Conservation (phyloP, 2,113 vertebrate species). For the Callorhinus ursinus region DNA sequence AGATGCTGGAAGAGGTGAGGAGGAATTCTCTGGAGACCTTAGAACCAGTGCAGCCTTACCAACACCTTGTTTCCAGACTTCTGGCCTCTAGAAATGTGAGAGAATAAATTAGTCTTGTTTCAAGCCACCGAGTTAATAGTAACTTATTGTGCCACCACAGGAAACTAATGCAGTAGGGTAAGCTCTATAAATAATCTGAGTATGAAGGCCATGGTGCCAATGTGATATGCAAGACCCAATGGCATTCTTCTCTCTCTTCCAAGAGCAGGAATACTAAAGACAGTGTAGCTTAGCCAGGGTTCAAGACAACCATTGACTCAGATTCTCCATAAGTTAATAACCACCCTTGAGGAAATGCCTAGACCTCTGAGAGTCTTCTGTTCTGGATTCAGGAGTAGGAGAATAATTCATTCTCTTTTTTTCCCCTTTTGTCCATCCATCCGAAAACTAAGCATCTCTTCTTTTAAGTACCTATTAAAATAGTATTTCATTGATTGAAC, state of each 20-base stretch:
- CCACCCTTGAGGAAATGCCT: neutral
- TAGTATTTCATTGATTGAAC: neutral
- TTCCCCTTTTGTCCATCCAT: neutral
- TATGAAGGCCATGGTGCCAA: neutral
- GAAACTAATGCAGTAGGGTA: neutral
- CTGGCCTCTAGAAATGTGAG: neutral
- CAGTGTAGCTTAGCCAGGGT: neutral
- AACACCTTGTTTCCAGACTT: neutral
- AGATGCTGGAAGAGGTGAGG: neutral
- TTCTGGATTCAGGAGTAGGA: neutral
- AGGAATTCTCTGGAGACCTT: neutral
- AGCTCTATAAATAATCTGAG: neutral
- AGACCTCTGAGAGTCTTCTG: neutral
- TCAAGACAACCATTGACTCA: neutral
- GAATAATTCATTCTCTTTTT: neutral
- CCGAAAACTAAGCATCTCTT: neutral
- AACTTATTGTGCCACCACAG: neutral
- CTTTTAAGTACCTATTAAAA: neutral
- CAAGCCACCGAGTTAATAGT: neutral
- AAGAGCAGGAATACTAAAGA: neutral
- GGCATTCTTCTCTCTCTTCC: neutral
- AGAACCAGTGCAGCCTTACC: fast-evolving
- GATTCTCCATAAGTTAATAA: neutral
- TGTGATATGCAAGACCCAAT: neutral
- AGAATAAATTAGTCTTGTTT: neutral